Conservation (phyloP, 2,113 vertebrate genomes). For the Phalacrocorax carbo region DNA sequence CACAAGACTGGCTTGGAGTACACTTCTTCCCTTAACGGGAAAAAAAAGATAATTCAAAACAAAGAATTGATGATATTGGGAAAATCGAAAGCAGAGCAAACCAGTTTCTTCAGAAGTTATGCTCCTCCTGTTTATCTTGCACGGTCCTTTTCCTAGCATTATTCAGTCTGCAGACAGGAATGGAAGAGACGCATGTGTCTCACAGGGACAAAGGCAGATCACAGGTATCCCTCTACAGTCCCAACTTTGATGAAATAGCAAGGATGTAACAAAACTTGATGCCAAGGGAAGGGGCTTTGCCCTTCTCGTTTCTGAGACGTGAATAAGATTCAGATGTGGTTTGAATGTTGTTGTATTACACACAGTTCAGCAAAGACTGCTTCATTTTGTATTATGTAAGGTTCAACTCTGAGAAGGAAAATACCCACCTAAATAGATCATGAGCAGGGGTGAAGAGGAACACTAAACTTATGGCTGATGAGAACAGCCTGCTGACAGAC, state of each 20-base stretch:
- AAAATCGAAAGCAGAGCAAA: slow-evolving; percentile 18
- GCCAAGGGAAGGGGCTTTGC: slow-evolving; percentile 32
- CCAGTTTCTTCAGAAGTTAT: slow-evolving; percentile 23
- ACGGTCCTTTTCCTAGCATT: neutral
- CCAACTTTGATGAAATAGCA: neutral
- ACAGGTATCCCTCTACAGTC: neutral
- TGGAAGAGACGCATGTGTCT: neutral
- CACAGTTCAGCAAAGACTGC: neutral
- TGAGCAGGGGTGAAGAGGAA: neutral
- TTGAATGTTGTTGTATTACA: neutral
- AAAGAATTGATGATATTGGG: slow-evolving; percentile 51
- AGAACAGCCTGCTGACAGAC: slow-evolving; percentile 8
- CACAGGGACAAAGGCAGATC: neutral
- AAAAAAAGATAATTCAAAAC: slow-evolving; percentile 44
- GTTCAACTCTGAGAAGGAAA: slow-evolving; percentile 1
- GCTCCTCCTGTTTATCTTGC: slow-evolving; percentile 37
- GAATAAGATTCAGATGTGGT: slow-evolving; percentile 43
- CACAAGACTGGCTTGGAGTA: slow-evolving; percentile 51
- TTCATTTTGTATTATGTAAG: neutral
- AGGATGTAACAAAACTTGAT: neutral
- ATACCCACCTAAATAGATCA: slow-evolving; percentile 11
- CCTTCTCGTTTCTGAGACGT: neutral
- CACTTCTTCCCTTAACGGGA: slow-evolving; percentile 2
- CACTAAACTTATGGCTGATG: neutral
- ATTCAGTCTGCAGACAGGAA: neutral